A percentile compares a stretch with the other conserved stretches of the same genome.
Conservation (phyloP, 2,113 vertebrate species). For the Eulacestoma nigropectus region DNA sequence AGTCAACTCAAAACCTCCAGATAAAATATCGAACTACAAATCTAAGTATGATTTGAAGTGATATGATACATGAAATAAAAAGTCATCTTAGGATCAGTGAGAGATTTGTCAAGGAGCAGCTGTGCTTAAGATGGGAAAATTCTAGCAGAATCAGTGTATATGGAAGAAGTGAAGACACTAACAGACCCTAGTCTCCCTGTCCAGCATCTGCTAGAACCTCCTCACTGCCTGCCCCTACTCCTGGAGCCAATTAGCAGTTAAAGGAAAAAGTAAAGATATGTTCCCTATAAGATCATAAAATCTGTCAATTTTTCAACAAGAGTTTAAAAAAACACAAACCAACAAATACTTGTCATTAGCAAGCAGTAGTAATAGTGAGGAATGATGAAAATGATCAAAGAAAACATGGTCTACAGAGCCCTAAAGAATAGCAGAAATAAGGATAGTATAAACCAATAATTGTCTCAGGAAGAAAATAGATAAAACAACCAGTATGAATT, state of each 20-base stretch:
- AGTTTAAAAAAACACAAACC: background rate
- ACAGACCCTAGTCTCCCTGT: background rate
- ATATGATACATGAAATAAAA: background rate
- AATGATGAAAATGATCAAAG: background rate
- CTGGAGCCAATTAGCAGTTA: background rate
- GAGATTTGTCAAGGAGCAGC: background rate
- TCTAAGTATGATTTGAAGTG: background rate
- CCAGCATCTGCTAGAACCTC: fast-evolving
- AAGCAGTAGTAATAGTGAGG: background rate
- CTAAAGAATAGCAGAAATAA: background rate
- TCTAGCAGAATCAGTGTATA: background rate
- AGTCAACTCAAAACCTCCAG: background rate
- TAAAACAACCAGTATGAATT: background rate
- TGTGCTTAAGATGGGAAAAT: background rate
- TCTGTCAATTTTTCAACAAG: background rate
- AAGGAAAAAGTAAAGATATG: background rate
- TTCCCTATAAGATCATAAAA: background rate
- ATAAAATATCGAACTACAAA: background rate
- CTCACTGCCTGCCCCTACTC: background rate
- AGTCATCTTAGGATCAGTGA: background rate
- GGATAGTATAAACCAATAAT: background rate
- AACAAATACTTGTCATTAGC: background rate
- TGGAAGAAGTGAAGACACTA: background rate
- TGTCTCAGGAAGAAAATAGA: background rate
- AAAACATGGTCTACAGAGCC: background rate